A percentile compares a stretch with the other conserved stretches of the same genome.
Evolutionary conservation across 2,888 invertebrate genomes (phyloP).

Genomic region (Dynastes hyllus): DNA sequence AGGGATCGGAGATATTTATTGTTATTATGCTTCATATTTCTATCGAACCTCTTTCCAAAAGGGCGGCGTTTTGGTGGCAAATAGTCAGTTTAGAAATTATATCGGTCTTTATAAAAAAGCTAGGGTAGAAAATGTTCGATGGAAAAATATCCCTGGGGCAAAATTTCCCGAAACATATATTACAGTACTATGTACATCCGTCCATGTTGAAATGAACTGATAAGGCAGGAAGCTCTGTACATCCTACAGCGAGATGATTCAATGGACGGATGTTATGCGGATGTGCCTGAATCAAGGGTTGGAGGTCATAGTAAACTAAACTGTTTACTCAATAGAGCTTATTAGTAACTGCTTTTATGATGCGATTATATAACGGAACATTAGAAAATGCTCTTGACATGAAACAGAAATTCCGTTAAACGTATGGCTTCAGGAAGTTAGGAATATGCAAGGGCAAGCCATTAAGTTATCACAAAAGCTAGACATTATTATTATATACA

Average conservation of each 20-base stretch:
- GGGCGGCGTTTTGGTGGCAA: background rate
- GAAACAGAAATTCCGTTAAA: slow-evolving; percentile 1
- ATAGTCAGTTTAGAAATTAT: slow-evolving; percentile 26
- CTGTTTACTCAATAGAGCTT: slow-evolving; percentile 57
- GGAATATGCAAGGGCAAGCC: no score
- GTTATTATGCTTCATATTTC: slow-evolving; percentile 27
- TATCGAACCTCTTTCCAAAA: background rate
- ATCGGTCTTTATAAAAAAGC: slow-evolving; percentile 3
- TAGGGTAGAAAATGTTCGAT: background rate
- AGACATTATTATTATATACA: no score
- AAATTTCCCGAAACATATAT: slow-evolving; percentile 61
- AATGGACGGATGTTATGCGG: slow-evolving; percentile 61
- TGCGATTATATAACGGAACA: slow-evolving; percentile 53
- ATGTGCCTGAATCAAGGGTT: slow-evolving; percentile 57
- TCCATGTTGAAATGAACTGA: slow-evolving; percentile 63
- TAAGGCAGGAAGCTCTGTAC: slow-evolving; percentile 62
- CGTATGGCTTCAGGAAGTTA: slow-evolving; percentile 11
- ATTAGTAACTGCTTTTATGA: slow-evolving; percentile 54
- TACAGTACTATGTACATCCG: slow-evolving; percentile 60
- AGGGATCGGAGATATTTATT: background rate
- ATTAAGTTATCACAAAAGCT: no score
- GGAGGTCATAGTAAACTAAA: slow-evolving; percentile 56
- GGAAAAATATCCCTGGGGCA: no score
- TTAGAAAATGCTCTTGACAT: slow-evolving; percentile 16
- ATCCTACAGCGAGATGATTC: slow-evolving; percentile 61